Evolutionary conservation across 2,888 invertebrate species (phyloP).

Genomic region (Lasioglossum calceatum): DNA sequence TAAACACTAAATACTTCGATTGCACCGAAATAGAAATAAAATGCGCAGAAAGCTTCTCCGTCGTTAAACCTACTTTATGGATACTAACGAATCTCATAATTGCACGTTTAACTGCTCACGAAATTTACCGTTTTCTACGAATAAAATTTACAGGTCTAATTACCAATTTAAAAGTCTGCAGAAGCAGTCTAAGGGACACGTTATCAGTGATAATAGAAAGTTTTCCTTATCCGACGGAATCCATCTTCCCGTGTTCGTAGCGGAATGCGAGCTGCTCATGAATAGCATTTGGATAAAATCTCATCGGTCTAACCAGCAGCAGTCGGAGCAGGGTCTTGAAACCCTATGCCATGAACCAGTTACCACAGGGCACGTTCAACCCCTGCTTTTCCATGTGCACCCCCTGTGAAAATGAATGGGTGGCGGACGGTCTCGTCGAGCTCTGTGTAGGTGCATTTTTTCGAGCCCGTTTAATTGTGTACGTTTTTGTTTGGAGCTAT

Average conservation of each 20-base stretch:
- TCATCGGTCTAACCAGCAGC: conserved; percentile 74
- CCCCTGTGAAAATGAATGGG: conserved; percentile 61
- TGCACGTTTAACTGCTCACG: not conserved
- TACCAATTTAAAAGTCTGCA: not conserved
- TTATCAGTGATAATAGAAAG: conserved; percentile 75
- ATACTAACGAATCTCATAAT: not conserved
- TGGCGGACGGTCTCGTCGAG: not conserved
- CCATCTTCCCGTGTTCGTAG: conserved; percentile 53
- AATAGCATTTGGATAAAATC: conserved; percentile 82
- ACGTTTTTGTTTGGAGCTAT: conserved; percentile 72
- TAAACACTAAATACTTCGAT: not conserved
- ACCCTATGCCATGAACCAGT: conserved; percentile 53
- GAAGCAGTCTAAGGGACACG: not conserved
- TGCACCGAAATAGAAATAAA: not conserved
- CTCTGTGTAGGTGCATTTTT: conserved; percentile 8
- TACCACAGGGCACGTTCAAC: conserved; percentile 62
- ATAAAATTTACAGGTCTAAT: not conserved
- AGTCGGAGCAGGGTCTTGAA: conserved; percentile 63
- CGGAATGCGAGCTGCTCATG: conserved; percentile 71
- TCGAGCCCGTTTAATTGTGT: conserved; percentile 27
- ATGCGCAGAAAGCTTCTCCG: not conserved
- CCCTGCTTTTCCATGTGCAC: conserved; percentile 37
- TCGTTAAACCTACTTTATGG: not conserved
- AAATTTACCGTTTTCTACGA: not conserved
- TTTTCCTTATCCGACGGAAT: conserved; percentile 66